Percentiles rank a stretch among this genome's conserved stretches.
Evolutionary conservation across 1,140 invertebrate species (phyloP).

Genomic region (Camponotus pennsylvanicus): DNA sequence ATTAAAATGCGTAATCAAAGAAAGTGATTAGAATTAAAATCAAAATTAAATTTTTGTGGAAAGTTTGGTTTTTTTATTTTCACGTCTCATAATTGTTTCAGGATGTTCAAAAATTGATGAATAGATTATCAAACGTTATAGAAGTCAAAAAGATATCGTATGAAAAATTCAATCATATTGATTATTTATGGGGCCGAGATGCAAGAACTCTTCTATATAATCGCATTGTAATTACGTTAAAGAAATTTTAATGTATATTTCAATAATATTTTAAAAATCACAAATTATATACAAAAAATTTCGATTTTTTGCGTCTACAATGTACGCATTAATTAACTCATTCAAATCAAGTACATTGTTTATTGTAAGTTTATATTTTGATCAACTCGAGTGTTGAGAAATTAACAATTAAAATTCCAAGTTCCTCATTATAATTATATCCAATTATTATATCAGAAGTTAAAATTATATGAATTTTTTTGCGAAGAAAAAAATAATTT

Average conservation of each 20-base stretch:
- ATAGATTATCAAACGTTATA: conserved; percentile 86
- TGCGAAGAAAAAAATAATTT: no score
- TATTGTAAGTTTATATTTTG: not conserved
- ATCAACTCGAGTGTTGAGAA: no score
- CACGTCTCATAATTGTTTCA: conserved; percentile 63
- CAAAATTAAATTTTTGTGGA: not conserved
- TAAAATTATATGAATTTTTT: no score
- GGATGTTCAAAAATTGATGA: conserved; percentile 88
- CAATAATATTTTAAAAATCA: not conserved
- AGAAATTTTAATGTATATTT: conserved; percentile 39
- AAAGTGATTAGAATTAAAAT: not conserved
- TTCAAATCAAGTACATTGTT: not conserved
- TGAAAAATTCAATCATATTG: conserved; percentile 85
- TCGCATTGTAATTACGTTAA: conserved; percentile 71
- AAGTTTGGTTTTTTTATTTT: not conserved
- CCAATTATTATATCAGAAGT: no score
- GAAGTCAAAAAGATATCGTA: conserved; percentile 81
- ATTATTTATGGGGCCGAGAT: conserved; percentile 85
- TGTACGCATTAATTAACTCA: not conserved
- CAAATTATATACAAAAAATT: conserved; percentile 4
- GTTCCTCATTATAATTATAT: no score
- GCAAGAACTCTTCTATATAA: conserved; percentile 82
- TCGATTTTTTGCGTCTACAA: not conserved
- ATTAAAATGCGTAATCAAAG: no score
- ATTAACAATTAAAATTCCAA: no score